Percentiles rank a stretch among this genome's conserved stretches.
Evolutionary conservation across 2,888 invertebrate species (phyloP).

Genomic region (Timema cristinae): DNA sequence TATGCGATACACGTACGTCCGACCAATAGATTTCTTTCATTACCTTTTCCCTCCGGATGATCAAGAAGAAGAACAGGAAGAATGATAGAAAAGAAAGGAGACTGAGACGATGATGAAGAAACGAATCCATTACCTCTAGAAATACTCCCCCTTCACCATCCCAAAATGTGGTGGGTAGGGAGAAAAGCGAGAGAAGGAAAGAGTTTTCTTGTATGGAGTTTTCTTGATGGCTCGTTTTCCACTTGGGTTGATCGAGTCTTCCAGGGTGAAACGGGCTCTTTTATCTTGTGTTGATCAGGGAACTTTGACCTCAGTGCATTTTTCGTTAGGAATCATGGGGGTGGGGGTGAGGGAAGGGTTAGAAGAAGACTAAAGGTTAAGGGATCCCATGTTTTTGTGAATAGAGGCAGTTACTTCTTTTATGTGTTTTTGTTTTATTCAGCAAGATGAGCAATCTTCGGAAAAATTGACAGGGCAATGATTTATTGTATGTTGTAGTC

Average conservation of each 20-base stretch:
- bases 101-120: constrained; percentile 8
- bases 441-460: too few species aligned
- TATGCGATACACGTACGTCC: background rate
- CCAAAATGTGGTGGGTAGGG: background rate
- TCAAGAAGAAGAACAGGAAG: background rate
- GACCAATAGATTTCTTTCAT: background rate
- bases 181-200: too few species aligned
- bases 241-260: background rate
- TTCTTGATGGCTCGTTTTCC: constrained; percentile 10
- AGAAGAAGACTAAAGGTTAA: too few species aligned
- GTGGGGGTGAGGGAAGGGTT: too few species aligned
- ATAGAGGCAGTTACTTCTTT: too few species aligned
- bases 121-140: constrained; percentile 5
- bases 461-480: too few species aligned
- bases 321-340: too few species aligned
- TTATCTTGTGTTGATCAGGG: constrained; percentile 6
- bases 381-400: too few species aligned
- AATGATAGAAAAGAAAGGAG: background rate
- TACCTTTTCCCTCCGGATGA: background rate
- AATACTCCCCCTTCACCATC: background rate
- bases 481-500: too few species aligned
- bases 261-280: background rate
- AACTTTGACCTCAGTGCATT: background rate
- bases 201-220: background rate
- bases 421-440: too few species aligned